A percentile compares a stretch with the other conserved stretches of the same genome.
Conservation (phyloP, 2,797 vertebrate genomes). For the Cygnus olor region DNA sequence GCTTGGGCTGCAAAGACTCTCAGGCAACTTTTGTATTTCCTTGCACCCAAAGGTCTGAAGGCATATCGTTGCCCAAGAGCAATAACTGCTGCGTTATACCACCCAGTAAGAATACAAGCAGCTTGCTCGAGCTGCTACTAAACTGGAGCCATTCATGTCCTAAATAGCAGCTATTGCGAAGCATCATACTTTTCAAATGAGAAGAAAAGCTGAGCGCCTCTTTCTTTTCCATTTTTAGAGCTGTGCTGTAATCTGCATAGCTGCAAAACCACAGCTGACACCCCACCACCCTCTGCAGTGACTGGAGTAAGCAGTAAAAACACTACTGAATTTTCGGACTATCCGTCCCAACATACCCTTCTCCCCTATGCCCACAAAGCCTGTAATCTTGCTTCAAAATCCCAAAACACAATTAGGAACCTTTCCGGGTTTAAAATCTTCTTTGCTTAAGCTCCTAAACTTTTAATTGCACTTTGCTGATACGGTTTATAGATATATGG, state of each 20-base stretch:
- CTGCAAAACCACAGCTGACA: conserved; percentile 41
- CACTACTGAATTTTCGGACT: not conserved
- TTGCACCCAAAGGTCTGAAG: not conserved
- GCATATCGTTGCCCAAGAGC: not conserved
- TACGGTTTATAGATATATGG: not conserved
- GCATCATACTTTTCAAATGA: conserved; percentile 35
- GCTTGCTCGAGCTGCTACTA: not conserved
- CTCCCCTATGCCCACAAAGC: not conserved
- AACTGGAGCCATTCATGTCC: conserved; percentile 17
- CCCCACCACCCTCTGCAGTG: not conserved
- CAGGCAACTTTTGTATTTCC: not conserved
- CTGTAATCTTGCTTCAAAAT: conserved; percentile 29
- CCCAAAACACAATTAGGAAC: not conserved
- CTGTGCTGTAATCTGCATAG: conserved; percentile 6
- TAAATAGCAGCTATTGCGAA: conserved; percentile 44
- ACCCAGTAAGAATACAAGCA: not conserved
- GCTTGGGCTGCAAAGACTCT: not conserved
- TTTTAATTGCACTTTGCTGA: not conserved
- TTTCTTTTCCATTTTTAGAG: conserved; percentile 66
- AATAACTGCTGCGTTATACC: not conserved
- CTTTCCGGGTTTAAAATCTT: not conserved
- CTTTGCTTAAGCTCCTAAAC: not conserved
- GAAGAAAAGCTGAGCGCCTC: conserved; percentile 27
- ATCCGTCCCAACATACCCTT: not conserved
- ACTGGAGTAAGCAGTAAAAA: conserved; percentile 9